Conservation (phyloP, 2,888 invertebrate species). For the Octonoba sinensis region DNA sequence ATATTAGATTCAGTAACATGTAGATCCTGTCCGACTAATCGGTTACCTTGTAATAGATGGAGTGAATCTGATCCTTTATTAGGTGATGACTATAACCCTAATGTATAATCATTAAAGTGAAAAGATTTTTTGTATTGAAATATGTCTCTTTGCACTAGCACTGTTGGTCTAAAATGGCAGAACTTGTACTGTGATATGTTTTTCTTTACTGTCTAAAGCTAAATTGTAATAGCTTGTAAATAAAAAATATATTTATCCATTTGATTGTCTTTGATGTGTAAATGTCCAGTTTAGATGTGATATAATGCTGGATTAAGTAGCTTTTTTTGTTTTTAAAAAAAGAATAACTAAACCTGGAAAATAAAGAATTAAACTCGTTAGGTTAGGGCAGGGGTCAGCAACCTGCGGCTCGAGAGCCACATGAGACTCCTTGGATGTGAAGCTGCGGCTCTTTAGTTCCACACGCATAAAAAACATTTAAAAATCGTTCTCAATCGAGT, state of each 20-base stretch:
- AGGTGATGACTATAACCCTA: constrained; percentile 1
- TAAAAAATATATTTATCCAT: neutral
- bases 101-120: neutral
- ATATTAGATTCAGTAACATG: constrained; percentile 80
- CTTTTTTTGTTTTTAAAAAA: no score
- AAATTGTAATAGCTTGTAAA: neutral
- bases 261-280: neutral
- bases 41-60: constrained; percentile 14
- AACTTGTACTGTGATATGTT: neutral
- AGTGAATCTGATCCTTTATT: constrained; percentile 40
- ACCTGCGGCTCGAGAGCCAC: no score
- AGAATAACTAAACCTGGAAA: no score
- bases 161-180: neutral
- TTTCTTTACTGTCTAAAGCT: neutral
- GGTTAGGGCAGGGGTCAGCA: no score
- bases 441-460: no score
- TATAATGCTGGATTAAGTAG: no score
- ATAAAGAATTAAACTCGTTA: no score
- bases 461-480: no score
- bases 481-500: no score
- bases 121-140: neutral
- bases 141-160: neutral
- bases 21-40: constrained; percentile 7
- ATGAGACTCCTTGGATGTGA: no score
- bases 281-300: no score